Base-by-base conservation (phyloP, 2,113 vertebrate species). In the Chiloscyllium plagiosum region DNA sequence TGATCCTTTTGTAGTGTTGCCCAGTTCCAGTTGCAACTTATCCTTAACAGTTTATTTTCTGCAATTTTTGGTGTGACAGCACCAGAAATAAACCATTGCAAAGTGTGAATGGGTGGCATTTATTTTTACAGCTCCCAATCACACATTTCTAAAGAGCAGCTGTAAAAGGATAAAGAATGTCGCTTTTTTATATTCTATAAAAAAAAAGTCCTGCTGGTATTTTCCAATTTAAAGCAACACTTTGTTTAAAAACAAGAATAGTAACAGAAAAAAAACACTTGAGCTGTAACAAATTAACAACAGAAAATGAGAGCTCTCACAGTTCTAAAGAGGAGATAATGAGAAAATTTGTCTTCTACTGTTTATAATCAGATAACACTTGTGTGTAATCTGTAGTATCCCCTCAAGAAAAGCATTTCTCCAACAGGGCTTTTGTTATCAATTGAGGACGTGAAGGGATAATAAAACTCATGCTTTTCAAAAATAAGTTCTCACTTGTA, bases 271-370 rank as follows among this genome's bases (percentile, higher is more conserved):
- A 93, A 66, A 93, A 66, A 93, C 22, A 92, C 61, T 92, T 19
- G 61, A 68, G 15, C 15, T 92, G 56, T 92, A 66, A 66, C 89
- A 92, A 93, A 93, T 93, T 93, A 93, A 66, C 87, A 90, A 33
- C 89, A 93, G 89, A 93, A 93, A 66, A 93, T 66, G 61, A 93
- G 61, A 93, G 66, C 61, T 20, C 33, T n/a, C 61, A 66, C 89
- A 37, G 61, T 93, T 37, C 6, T 66, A 93, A 93, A 93, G 61
- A 66, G 61, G 19, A 66, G 61, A 47, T 93, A 93, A 93, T 93
- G 89, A 93, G 61, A 66, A 93, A 93, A 66, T 93, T n/a, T 93
- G n/a, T 93, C 89, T 93, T 93, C n/a, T 66, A 65, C 89, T 93
- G 56, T 66, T 93, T 93, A 66, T 66, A 93, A 93, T 93, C 89